Conservation (phyloP, 2,797 vertebrate genomes). For the Triplophysa bombifrons region DNA sequence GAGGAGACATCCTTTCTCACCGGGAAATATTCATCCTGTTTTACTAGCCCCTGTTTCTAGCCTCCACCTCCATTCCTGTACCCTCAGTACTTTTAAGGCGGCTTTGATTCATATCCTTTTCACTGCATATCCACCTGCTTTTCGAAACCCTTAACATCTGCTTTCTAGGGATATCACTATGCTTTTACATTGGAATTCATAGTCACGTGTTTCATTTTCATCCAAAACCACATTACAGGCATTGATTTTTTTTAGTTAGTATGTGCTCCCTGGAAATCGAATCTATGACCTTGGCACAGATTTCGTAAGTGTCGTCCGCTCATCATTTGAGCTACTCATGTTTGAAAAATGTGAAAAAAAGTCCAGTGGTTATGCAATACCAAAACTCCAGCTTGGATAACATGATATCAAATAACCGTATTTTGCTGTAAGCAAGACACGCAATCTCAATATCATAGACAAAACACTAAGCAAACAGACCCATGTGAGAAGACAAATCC, state of each 20-base stretch:
- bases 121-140: conserved; percentile 21
- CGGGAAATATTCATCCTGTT: conserved; percentile 57
- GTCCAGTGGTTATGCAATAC: background rate
- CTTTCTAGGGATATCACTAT: conserved; percentile 38
- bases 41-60: conserved; percentile 36
- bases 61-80: conserved; percentile 24
- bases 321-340: background rate
- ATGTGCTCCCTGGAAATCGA: too few species aligned
- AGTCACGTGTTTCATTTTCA: background rate
- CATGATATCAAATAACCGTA: conserved; percentile 15
- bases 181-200: background rate
- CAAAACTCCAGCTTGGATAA: background rate
- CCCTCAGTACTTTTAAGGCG: conserved; percentile 8
- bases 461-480: conserved; percentile 3
- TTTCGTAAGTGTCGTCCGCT: background rate
- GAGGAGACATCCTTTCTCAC: conserved; percentile 62
- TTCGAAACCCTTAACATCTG: conserved; percentile 40
- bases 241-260: too few species aligned
- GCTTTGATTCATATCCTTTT: conserved; percentile 23
- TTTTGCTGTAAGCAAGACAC: conserved; percentile 49
- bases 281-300: background rate
- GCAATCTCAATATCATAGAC: conserved; percentile 41
- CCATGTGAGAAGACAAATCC: conserved; percentile 21
- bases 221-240: too few species aligned
- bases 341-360: background rate